Percentiles rank a stretch among this genome's conserved stretches.
These are phyloP conservation scores for Chrosomus eos DNA, from an alignment of 2,797 vertebrate genomes.

Conservation along the genomic window DNA sequence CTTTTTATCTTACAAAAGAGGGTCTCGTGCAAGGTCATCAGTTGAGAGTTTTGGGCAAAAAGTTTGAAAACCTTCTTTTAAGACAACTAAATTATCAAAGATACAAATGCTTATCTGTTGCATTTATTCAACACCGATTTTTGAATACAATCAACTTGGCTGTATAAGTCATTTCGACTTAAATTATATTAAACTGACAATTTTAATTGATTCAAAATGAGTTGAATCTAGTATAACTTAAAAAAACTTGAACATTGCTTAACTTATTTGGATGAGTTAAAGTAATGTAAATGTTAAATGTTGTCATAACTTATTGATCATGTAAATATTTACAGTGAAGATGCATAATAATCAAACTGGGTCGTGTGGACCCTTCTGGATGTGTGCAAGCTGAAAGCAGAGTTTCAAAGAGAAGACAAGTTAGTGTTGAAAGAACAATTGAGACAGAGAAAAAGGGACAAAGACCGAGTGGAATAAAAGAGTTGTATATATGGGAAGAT, in stretches of 20 bases:
- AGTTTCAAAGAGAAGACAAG: constrained; percentile 6
- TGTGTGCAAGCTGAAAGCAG: background rate
- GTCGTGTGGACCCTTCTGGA: background rate
- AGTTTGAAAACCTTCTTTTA: background rate
- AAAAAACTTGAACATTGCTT: background rate
- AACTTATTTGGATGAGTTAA: background rate
- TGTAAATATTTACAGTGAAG: background rate
- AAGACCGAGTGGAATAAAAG: constrained; percentile 11
- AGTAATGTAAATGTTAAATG: background rate
- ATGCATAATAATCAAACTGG: background rate
- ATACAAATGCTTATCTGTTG: background rate
- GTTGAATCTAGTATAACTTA: background rate
- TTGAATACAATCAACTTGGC: no score
- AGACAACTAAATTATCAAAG: background rate
- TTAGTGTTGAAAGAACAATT: constrained; percentile 30
- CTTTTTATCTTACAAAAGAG: background rate
- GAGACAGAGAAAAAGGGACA: background rate
- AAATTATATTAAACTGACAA: no score
- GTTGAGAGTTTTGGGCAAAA: background rate
- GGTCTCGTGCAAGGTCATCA: background rate
- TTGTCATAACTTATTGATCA: background rate
- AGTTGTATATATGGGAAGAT: constrained; percentile 24
- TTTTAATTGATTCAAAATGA: no score
- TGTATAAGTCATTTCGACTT: no score
- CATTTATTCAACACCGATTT: no score